Percentiles rank a stretch among this genome's conserved stretches.
phyloP scores from a whole-genome alignment of 1,140 invertebrate species.

The Lasioglossum baleicum region DNA sequence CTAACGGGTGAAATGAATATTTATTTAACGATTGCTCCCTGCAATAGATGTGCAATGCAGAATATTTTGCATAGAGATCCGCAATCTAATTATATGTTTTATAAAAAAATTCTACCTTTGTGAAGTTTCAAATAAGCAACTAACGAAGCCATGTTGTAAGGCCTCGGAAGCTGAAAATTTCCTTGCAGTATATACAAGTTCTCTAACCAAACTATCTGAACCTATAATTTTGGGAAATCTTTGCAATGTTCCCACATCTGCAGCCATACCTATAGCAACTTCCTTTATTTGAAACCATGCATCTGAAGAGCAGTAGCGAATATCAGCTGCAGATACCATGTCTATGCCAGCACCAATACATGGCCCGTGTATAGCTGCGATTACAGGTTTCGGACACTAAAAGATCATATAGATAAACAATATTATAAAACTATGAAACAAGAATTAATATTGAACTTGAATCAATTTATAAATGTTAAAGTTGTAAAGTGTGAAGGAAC shows the following conservation, averaged over 20 bases:
- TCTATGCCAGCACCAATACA: slow-evolving; percentile 96
- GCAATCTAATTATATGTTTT: neutral
- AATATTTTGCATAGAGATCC: too few relatives aligned
- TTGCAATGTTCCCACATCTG: slow-evolving; percentile 97
- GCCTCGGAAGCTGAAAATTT: slow-evolving; percentile 92
- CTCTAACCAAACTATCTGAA: slow-evolving; percentile 91
- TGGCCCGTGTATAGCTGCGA: slow-evolving; percentile 91
- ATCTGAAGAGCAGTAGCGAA: slow-evolving; percentile 94
- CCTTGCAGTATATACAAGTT: slow-evolving; percentile 92
- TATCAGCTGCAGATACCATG: slow-evolving; percentile 92
- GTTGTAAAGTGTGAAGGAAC: slow-evolving; percentile 70
- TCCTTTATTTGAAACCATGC: slow-evolving; percentile 97
- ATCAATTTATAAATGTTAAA: neutral
- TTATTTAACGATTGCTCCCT: too few relatives aligned
- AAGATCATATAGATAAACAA: slow-evolving; percentile 48
- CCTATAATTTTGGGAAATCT: slow-evolving; percentile 96
- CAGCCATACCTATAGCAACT: slow-evolving; percentile 92
- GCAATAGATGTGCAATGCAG: too few relatives aligned
- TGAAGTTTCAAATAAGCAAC: slow-evolving; percentile 86
- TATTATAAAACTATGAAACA: slow-evolving; percentile 19
- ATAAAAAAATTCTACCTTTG: slow-evolving; percentile 80
- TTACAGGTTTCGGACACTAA: slow-evolving; percentile 92
- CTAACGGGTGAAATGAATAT: too few relatives aligned
- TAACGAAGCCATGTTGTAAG: slow-evolving; percentile 86
- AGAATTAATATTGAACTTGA: neutral